Evolutionary conservation across 2,888 invertebrate genomes (phyloP).

Genomic region (Rapana venosa): DNA sequence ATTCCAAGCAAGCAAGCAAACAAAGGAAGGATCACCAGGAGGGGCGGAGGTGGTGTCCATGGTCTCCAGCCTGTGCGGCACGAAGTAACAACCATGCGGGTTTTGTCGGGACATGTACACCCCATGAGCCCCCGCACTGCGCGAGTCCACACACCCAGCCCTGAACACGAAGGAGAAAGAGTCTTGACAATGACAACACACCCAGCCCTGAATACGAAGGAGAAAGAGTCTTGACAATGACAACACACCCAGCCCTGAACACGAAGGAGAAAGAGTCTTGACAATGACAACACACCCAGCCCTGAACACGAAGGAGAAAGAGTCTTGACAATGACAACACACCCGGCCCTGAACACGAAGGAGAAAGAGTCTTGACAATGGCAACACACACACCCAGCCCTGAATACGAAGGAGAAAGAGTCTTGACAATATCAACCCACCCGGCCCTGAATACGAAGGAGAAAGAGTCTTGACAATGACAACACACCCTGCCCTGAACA

Average conservation of each 20-base stretch:
- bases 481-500: no score
- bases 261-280: not conserved
- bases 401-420: not conserved
- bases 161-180: not conserved
- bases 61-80: not conserved
- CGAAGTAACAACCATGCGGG: not conserved
- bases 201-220: no score
- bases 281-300: no score
- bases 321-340: no score
- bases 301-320: no score
- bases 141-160: not conserved
- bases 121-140: not conserved
- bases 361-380: no score
- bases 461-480: no score
- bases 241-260: not conserved
- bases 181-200: no score
- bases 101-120: conserved; percentile 14
- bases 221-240: no score
- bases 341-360: no score
- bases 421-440: no score
- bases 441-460: no score
- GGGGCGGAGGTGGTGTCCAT: not conserved
- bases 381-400: not conserved
- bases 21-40: not conserved
- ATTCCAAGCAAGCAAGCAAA: not conserved